phyloP scores from a whole-genome alignment of 1,140 invertebrate species.

The Adelges cooleyi region DNA sequence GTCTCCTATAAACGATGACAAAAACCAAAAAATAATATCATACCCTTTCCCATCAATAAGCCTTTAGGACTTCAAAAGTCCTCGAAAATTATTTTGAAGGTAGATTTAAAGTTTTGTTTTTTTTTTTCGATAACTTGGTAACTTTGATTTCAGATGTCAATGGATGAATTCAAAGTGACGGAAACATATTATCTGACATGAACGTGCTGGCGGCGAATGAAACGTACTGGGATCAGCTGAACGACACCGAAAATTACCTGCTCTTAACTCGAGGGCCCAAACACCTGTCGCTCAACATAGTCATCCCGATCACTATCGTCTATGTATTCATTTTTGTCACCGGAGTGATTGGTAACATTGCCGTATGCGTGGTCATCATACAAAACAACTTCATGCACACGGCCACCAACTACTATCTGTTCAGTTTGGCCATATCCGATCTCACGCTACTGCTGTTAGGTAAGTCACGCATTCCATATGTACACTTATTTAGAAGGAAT shows the following conservation, averaged over 20 bases:
- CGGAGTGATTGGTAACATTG: conserved; percentile 74
- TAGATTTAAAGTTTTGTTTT: no score
- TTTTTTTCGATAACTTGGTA: no score
- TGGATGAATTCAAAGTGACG: not conserved
- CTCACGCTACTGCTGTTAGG: conserved; percentile 59
- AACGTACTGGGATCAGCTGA: not conserved
- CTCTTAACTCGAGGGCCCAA: conserved; percentile 39
- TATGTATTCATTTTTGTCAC: conserved; percentile 71
- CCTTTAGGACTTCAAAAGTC: no score
- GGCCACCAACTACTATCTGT: conserved; percentile 85
- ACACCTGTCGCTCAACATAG: conserved; percentile 39
- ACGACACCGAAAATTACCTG: conserved; percentile 36
- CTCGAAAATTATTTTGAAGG: no score
- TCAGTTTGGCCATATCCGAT: conserved; percentile 70
- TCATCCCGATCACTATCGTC: conserved; percentile 54
- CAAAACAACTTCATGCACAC: conserved; percentile 70
- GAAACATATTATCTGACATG: conserved; percentile 7
- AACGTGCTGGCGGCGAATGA: not conserved
- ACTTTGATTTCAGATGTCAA: not conserved
- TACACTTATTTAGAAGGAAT: no score
- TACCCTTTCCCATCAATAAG: no score
- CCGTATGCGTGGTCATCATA: conserved; percentile 79
- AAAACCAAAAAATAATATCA: no score
- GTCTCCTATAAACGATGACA: no score
- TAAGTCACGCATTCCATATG: conserved; percentile 39